Percentiles rank a stretch among this genome's conserved stretches.
Conservation (phyloP, 2,797 vertebrate genomes). For the Pipistrellus pipistrellus region DNA sequence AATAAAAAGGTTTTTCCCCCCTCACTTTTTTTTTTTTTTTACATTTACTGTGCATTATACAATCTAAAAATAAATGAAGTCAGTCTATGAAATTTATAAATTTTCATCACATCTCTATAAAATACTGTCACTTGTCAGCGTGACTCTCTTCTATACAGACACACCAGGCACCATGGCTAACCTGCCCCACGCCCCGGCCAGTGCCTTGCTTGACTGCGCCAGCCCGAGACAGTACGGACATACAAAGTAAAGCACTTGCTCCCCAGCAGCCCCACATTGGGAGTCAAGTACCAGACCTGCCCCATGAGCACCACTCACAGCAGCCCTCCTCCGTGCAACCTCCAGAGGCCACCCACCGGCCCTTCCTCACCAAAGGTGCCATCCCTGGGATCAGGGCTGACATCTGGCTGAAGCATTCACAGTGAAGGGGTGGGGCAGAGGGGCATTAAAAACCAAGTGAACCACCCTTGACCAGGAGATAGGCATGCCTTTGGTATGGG, state of each 20-base stretch:
- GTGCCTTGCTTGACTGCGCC: constrained; percentile 13
- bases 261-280: neutral
- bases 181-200: neutral
- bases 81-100: constrained; percentile 79
- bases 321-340: neutral
- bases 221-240: constrained; percentile 71
- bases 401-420: constrained; percentile 44
- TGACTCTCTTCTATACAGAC: constrained; percentile 82
- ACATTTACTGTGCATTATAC: constrained; percentile 84
- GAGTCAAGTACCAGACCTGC: constrained; percentile 43
- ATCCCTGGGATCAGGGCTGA: neutral
- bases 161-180: constrained; percentile 65
- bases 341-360: neutral
- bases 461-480: neutral
- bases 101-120: constrained; percentile 82
- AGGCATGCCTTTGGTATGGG: constrained; percentile 27
- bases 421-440: constrained; percentile 31
- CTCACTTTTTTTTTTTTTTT: constrained; percentile 54
- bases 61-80: constrained; percentile 85
- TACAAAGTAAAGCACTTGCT: constrained; percentile 79
- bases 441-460: neutral
- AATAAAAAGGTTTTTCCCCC: constrained; percentile 77
- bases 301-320: constrained; percentile 64
- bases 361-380: constrained; percentile 30
- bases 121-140: constrained; percentile 76